phyloP scores from a whole-genome alignment of 2,113 vertebrate genomes.

The Riparia riparia region DNA sequence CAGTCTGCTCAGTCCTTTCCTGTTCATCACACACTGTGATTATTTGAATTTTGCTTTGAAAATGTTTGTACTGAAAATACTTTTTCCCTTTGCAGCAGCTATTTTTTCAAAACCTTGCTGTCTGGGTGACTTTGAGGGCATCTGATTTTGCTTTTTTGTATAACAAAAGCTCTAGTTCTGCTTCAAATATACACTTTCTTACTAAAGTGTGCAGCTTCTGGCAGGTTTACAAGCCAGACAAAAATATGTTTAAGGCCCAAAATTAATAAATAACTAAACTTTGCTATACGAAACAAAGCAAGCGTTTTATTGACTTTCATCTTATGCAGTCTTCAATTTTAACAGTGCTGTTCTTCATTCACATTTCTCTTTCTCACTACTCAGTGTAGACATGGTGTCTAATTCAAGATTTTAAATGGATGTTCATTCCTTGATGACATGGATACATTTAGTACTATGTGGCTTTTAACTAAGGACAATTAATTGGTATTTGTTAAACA shows the following conservation, averaged over 20 bases:
- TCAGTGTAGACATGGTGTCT: background rate
- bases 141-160: slow-evolving; percentile 44
- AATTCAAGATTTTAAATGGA: background rate
- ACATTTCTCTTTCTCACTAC: background rate
- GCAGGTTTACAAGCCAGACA: slow-evolving; percentile 28
- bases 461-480: background rate
- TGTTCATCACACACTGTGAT: background rate
- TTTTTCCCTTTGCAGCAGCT: background rate
- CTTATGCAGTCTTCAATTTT: slow-evolving; percentile 36
- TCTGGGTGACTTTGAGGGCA: background rate
- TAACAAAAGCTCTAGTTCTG: slow-evolving; percentile 23
- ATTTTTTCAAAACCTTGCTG: background rate
- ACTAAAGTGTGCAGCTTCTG: slow-evolving; percentile 14
- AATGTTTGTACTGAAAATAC: background rate
- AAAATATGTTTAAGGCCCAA: slow-evolving; percentile 19
- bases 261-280: slow-evolving; percentile 57
- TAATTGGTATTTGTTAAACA: background rate
- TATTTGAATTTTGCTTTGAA: background rate
- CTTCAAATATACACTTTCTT: slow-evolving; percentile 27
- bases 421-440: background rate
- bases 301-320: slow-evolving; percentile 41
- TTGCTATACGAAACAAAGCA: slow-evolving; percentile 7
- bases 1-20: background rate
- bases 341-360: background rate
- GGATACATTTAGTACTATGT: background rate